Percentiles rank a stretch among this genome's conserved stretches.
These are phyloP conservation scores for Scelioninae gen. 1 DNA, from an alignment of 2,888 invertebrate genomes.

Conservation along the genomic window DNA sequence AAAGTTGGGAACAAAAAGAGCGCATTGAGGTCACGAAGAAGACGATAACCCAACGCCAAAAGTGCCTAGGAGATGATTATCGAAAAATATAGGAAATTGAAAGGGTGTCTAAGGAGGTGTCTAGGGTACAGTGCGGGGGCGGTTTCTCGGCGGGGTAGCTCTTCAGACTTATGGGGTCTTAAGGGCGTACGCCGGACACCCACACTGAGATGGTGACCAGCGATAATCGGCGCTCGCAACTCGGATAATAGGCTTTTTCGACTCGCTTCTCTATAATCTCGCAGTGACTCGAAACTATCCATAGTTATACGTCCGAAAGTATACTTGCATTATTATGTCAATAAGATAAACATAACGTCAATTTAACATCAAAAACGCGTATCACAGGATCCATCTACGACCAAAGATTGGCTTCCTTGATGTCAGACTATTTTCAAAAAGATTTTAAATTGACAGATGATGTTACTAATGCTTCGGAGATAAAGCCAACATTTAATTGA, in stretches of 20 bases:
- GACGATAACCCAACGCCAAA: no score
- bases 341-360: slow-evolving; percentile 65
- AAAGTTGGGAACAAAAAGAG: no score
- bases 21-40: no score
- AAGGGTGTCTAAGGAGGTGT: no score
- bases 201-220: slow-evolving; percentile 69
- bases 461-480: slow-evolving; percentile 49
- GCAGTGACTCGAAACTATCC: slow-evolving; percentile 65
- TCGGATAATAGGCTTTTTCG: slow-evolving; percentile 70
- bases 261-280: slow-evolving; percentile 64
- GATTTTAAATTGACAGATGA: slow-evolving; percentile 57
- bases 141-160: slow-evolving; percentile 69
- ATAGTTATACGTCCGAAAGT: slow-evolving; percentile 56
- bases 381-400: slow-evolving; percentile 41
- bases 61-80: no score
- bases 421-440: slow-evolving; percentile 33
- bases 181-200: slow-evolving; percentile 68
- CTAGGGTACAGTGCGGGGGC: no score
- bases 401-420: slow-evolving; percentile 29
- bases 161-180: slow-evolving; percentile 59
- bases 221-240: slow-evolving; percentile 67
- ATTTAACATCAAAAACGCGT: slow-evolving; percentile 53
- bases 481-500: slow-evolving; percentile 46
- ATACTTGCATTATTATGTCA: slow-evolving; percentile 65
- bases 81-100: no score